Percentiles rank a stretch among this genome's conserved stretches.
phyloP scores from a whole-genome alignment of 1,140 invertebrate species.

The Oscheius sp. region DNA sequence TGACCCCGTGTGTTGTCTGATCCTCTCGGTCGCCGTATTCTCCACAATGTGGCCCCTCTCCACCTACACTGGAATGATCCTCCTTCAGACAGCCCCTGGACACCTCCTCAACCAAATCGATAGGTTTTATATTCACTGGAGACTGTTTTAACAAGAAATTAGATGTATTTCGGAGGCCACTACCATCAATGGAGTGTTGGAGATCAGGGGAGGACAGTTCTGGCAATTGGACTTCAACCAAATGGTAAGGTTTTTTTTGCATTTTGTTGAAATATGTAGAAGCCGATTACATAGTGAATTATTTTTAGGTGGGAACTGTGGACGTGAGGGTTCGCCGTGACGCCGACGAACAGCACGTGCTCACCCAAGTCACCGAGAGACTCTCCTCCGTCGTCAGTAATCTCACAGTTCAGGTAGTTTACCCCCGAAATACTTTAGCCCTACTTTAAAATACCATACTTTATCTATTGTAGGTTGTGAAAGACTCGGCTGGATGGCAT shows the following conservation, averaged over 20 bases:
- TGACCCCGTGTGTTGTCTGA: slow-evolving; percentile 48
- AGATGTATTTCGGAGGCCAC: slow-evolving; percentile 67
- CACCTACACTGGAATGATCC: slow-evolving; percentile 56
- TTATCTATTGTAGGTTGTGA: slow-evolving; percentile 25
- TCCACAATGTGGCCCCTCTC: slow-evolving; percentile 57
- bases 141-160: slow-evolving; percentile 27
- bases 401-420: slow-evolving; percentile 67
- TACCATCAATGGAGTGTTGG: slow-evolving; percentile 72
- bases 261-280: slow-evolving; percentile 41
- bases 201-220: slow-evolving; percentile 71
- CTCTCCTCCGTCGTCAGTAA: slow-evolving; percentile 67
- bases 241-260: slow-evolving; percentile 37
- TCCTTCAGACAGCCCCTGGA: slow-evolving; percentile 56
- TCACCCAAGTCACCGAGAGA: slow-evolving; percentile 68
- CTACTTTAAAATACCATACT: not conserved
- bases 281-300: no score
- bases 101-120: slow-evolving; percentile 60
- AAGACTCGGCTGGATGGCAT: slow-evolving; percentile 26
- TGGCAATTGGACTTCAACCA: slow-evolving; percentile 72
- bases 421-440: no score
- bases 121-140: slow-evolving; percentile 35
- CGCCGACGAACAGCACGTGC: slow-evolving; percentile 70
- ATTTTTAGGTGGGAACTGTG: slow-evolving; percentile 67
- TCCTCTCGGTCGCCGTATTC: slow-evolving; percentile 55
- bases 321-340: slow-evolving; percentile 70